Percentiles rank a stretch among this genome's conserved stretches.
phyloP scores from a whole-genome alignment of 1,140 invertebrate species.

The Orius insidiosus region DNA sequence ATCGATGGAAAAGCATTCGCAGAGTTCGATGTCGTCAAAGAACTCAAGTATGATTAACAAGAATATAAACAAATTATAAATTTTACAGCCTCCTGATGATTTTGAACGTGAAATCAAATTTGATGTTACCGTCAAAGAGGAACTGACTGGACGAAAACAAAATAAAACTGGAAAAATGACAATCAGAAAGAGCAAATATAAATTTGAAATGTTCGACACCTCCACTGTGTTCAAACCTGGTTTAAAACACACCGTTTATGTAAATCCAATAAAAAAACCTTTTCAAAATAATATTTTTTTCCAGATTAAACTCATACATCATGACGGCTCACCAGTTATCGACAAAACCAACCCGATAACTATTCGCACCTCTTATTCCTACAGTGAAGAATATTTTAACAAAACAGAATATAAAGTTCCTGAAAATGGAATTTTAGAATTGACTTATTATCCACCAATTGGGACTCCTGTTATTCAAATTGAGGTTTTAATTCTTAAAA shows the following conservation, averaged over 20 bases:
- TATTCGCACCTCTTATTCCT: conserved; percentile 46
- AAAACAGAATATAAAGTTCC: conserved; percentile 40
- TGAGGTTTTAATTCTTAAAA: conserved; percentile 26
- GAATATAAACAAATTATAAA: not conserved
- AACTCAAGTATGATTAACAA: conserved; percentile 37
- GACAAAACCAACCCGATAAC: conserved; percentile 40
- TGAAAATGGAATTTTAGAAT: conserved; percentile 45
- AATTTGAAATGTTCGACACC: conserved; percentile 63
- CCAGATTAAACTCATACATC: conserved; percentile 51
- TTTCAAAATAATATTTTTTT: conserved; percentile 9
- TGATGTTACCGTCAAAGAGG: conserved; percentile 65
- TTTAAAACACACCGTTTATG: conserved; percentile 62
- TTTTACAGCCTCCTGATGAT: conserved; percentile 43
- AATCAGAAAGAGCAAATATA: conserved; percentile 64
- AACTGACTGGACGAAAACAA: conserved; percentile 57
- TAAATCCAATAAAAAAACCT: conserved; percentile 28
- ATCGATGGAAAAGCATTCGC: conserved; percentile 61
- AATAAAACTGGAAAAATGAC: conserved; percentile 56
- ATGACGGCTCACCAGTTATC: conserved; percentile 54
- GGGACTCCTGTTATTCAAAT: conserved; percentile 36
- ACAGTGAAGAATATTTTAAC: conserved; percentile 42
- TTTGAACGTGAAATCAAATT: conserved; percentile 55
- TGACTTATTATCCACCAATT: conserved; percentile 48
- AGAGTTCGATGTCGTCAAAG: conserved; percentile 54
- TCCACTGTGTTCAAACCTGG: conserved; percentile 75